These are phyloP conservation scores for Xiphophorus hellerii DNA, from an alignment of 2,113 vertebrate genomes.

Conservation along the genomic window DNA sequence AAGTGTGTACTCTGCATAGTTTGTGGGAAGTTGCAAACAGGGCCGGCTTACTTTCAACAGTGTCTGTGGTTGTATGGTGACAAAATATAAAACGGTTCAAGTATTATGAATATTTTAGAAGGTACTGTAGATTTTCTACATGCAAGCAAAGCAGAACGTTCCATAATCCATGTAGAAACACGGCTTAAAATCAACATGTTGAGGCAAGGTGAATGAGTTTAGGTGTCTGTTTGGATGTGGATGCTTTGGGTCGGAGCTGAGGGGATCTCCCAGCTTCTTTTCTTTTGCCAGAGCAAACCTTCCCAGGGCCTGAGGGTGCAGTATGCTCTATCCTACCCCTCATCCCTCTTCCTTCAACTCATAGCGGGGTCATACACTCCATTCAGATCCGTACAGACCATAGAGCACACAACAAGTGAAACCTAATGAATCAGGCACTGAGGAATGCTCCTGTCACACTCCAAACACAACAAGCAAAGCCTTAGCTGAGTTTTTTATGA, in stretches of 20 bases:
- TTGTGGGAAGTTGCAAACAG: too few relatives aligned
- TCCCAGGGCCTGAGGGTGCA: constrained; percentile 41
- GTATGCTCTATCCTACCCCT: constrained; percentile 3
- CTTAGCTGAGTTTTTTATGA: constrained; percentile 7
- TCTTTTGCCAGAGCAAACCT: constrained; percentile 66
- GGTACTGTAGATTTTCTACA: constrained; percentile 28
- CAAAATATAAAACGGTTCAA: neutral
- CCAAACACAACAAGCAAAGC: constrained; percentile 32
- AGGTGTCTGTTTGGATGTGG: constrained; percentile 57
- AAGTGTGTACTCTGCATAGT: neutral
- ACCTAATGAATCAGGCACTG: constrained; percentile 44
- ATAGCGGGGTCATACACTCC: constrained; percentile 50
- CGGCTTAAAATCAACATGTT: constrained; percentile 49
- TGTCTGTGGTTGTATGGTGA: neutral
- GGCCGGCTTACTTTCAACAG: neutral
- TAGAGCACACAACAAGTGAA: constrained; percentile 41
- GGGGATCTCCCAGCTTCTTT: constrained; percentile 52
- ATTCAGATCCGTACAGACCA: constrained; percentile 55
- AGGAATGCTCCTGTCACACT: constrained; percentile 63
- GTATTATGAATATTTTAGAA: neutral
- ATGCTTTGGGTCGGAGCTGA: constrained; percentile 49
- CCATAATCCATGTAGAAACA: constrained; percentile 35
- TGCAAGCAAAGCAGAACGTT: constrained; percentile 45
- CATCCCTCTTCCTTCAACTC: constrained; percentile 32
- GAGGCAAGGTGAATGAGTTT: constrained; percentile 53